Percentiles rank a stretch among this genome's conserved stretches.
These are phyloP conservation scores for Drosophila limbata DNA, from an alignment of 2,888 invertebrate genomes.

Conservation along the genomic window DNA sequence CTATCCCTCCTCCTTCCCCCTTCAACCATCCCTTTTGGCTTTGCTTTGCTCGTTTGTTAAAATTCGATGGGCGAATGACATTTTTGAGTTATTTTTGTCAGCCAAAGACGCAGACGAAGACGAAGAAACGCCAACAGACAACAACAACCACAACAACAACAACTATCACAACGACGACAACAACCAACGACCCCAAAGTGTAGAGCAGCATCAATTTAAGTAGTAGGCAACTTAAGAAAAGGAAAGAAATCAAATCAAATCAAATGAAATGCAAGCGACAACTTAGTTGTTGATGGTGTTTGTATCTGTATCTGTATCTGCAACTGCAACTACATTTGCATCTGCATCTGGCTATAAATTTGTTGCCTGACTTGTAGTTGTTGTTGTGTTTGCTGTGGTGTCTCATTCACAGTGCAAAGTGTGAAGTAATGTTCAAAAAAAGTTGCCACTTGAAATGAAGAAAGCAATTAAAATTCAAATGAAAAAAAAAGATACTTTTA, in stretches of 20 bases:
- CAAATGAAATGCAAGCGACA: slow-evolving; percentile 69
- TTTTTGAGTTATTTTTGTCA: slow-evolving; percentile 82
- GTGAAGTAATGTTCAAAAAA: slow-evolving; percentile 35
- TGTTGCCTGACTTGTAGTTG: no score
- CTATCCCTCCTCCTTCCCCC: no score
- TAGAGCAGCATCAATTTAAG: slow-evolving; percentile 44
- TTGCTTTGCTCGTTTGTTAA: slow-evolving; percentile 76
- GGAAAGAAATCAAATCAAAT: slow-evolving; percentile 41
- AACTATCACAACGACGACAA: slow-evolving; percentile 2
- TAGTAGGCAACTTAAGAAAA: slow-evolving; percentile 39
- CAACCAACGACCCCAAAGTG: slow-evolving; percentile 34
- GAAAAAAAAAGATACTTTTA: not conserved
- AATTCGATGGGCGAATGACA: slow-evolving; percentile 83
- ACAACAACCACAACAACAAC: slow-evolving; percentile 14
- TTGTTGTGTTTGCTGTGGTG: not conserved
- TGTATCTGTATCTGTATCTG: slow-evolving; percentile 33
- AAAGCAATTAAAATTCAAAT: slow-evolving; percentile 3
- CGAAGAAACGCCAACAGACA: slow-evolving; percentile 40
- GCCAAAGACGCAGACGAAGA: slow-evolving; percentile 39
- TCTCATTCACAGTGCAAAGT: slow-evolving; percentile 28
- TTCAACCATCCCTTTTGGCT: no score
- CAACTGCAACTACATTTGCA: slow-evolving; percentile 8
- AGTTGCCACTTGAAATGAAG: slow-evolving; percentile 5
- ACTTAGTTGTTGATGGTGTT: slow-evolving; percentile 66
- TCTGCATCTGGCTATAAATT: slow-evolving; percentile 19